These are phyloP conservation scores for Botia almorhae DNA, from an alignment of 2,797 vertebrate species.

Conservation along the genomic window DNA sequence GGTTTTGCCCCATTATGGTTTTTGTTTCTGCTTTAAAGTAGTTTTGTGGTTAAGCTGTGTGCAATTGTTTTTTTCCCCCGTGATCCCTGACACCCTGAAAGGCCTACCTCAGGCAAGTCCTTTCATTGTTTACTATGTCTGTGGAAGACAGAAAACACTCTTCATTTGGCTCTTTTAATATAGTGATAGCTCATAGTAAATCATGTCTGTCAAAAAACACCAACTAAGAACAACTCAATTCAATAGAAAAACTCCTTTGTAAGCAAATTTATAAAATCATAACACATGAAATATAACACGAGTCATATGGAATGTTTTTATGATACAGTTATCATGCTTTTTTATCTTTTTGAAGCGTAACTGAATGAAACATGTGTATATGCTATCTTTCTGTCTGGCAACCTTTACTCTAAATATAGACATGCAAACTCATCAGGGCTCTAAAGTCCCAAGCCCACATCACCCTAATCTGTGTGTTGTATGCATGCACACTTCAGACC, in stretches of 20 bases:
- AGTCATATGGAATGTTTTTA: too few relatives aligned
- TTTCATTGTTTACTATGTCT: background rate
- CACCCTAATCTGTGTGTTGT: background rate
- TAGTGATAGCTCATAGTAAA: background rate
- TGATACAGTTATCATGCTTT: background rate
- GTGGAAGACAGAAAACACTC: background rate
- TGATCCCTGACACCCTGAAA: too few relatives aligned
- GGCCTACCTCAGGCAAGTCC: background rate
- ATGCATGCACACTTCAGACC: background rate
- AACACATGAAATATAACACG: too few relatives aligned
- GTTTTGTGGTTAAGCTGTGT: too few relatives aligned
- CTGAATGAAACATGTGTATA: background rate
- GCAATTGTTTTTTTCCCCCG: too few relatives aligned
- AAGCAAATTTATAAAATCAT: too few relatives aligned
- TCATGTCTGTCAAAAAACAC: background rate
- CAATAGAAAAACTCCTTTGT: too few relatives aligned
- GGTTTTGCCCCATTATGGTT: too few relatives aligned
- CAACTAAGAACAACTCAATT: too few relatives aligned
- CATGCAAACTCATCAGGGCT: constrained; percentile 70
- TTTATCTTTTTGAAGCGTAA: background rate
- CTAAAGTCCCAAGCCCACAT: constrained; percentile 45
- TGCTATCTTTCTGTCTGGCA: too few relatives aligned
- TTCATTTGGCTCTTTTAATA: background rate
- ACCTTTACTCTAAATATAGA: constrained; percentile 72
- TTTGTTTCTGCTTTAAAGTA: too few relatives aligned